phyloP scores from a whole-genome alignment of 2,113 vertebrate species.

The Elachura formosa region DNA sequence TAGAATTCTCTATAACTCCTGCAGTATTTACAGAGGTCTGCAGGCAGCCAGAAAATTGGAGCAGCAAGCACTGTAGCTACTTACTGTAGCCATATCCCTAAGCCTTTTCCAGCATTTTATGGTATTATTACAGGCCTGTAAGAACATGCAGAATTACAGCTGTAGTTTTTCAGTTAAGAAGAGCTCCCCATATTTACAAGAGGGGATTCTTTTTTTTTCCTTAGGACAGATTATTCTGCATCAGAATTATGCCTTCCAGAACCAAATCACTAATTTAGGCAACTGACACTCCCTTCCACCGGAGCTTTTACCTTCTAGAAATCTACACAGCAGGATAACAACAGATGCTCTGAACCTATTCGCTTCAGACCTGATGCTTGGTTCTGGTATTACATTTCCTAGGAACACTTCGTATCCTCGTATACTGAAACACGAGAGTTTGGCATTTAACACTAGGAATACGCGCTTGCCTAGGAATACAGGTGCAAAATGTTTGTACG shows the following conservation, averaged over 20 bases:
- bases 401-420: neutral
- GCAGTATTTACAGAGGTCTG: neutral
- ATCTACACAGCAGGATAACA: neutral
- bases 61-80: neutral
- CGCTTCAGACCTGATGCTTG: neutral
- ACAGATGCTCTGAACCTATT: neutral
- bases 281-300: neutral
- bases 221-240: neutral
- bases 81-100: neutral
- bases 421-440: neutral
- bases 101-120: too few relatives aligned
- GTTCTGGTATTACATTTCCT: neutral
- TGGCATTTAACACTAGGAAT: too few relatives aligned
- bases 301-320: neutral
- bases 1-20: neutral
- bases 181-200: fast-evolving
- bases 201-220: neutral
- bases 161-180: neutral
- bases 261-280: neutral
- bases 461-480: fast-evolving
- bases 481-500: fast-evolving
- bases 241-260: neutral
- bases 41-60: fast-evolving
- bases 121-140: too few relatives aligned
- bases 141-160: neutral